These are phyloP conservation scores for Dipus sagitta DNA, from an alignment of 2,797 vertebrate species.

Conservation along the genomic window DNA sequence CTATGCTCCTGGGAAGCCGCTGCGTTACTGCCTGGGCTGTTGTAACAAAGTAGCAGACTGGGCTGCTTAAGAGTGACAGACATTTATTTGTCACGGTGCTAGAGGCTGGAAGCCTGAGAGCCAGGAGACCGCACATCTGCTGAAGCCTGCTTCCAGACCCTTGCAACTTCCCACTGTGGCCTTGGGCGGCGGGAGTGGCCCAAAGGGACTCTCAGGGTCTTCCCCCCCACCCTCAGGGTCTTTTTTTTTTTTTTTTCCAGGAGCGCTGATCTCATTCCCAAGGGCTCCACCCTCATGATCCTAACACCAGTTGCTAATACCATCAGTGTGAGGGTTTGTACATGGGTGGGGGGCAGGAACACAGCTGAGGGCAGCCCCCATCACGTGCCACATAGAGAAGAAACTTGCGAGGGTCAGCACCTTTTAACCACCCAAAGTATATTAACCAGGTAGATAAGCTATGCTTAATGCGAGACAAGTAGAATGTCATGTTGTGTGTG, in stretches of 20 bases:
- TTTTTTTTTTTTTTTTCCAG: too few relatives aligned
- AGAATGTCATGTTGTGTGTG: background rate
- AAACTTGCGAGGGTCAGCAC: background rate
- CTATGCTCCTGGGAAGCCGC: rapidly evolving
- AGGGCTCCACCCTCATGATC: background rate
- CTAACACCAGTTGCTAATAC: too few relatives aligned
- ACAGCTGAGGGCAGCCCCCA: rapidly evolving
- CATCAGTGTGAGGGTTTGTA: background rate
- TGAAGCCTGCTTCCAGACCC: background rate
- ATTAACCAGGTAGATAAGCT: background rate
- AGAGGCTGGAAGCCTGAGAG: background rate
- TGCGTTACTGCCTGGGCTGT: background rate
- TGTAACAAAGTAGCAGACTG: background rate
- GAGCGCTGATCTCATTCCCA: too few relatives aligned
- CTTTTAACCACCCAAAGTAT: background rate
- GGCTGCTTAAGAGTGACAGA: background rate
- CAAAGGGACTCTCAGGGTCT: background rate
- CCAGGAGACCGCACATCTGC: background rate
- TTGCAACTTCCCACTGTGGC: background rate
- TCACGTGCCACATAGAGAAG: background rate
- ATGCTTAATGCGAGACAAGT: background rate
- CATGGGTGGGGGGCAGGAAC: too few relatives aligned
- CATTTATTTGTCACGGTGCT: too few relatives aligned
- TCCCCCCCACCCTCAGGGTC: too few relatives aligned
- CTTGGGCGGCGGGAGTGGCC: rapidly evolving